Base-by-base conservation (phyloP, 2,113 vertebrate genomes). In the Perognathus longimembris region DNA sequence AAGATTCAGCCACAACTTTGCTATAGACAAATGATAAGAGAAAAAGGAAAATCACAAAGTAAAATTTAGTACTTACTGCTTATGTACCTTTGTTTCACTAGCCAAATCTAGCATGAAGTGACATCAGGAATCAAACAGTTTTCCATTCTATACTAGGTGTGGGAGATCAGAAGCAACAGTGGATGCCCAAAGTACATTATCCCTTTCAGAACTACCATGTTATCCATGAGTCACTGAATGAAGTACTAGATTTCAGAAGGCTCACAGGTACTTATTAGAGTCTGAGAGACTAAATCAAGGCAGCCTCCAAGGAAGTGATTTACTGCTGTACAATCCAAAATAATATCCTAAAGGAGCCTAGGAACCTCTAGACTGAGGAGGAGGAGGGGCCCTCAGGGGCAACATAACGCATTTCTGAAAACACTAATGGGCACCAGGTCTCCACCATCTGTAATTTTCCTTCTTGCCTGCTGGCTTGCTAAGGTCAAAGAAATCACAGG, bases 311-410 rank as follows among this genome's bases (percentile, higher is more conserved):
- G 57, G 61, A 92, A 82, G 66, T 92, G 88, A 94, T 94, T 93
- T 92, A 92, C 85, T 71, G 21, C 85, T 88, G 22, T 42, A 85
- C 26, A 82, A 61, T 85, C 22, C 70, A 66, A 90, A 92, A 94
- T 79, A 89, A 91, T 36, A 87, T 79, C 66, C 88, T 79, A 42
- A n/a, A 42, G 57, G 59, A 78, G 36, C 79, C 61, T 57, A 85
- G 24, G 75, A 82, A 78, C 18, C 76, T 36, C 45, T 24, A 61
- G 86, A 61, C 34, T 6, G n/a, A 36, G 64, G 78, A 57, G 50
- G 66, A 76, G 32, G 61, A 80, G 32, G 63, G 22, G 15, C 9
- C 79, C 67, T 57, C 5, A 20, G 83, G 69, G 57, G 71, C n/a
- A 42, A 57, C 40, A n/a, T 20, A 75, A 85, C 91, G 82, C 34